Evolutionary conservation across 2,888 invertebrate genomes (phyloP).

Genomic region (Acanthopleura granulata): DNA sequence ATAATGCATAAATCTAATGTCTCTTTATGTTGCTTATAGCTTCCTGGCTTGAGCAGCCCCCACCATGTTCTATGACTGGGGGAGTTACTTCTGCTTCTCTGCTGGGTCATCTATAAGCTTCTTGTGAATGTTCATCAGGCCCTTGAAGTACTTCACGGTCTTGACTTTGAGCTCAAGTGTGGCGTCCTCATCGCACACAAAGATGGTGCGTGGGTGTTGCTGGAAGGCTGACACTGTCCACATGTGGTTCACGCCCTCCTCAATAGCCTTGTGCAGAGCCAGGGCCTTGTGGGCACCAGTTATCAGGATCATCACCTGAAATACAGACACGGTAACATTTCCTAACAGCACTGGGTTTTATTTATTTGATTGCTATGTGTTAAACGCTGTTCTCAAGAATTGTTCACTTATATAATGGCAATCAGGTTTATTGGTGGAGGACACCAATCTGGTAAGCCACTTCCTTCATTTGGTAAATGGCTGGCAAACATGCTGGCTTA

Average conservation of each 20-base stretch:
- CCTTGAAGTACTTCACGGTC: constrained; percentile 98
- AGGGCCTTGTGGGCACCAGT: constrained; percentile 97
- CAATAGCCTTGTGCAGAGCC: constrained; percentile 97
- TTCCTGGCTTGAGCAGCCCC: no score
- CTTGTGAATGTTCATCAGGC: constrained; percentile 69
- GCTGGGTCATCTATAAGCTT: constrained; percentile 55
- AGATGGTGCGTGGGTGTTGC: constrained; percentile 90
- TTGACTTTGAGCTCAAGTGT: constrained; percentile 96
- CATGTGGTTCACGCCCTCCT: constrained; percentile 99
- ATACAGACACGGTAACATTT: not conserved
- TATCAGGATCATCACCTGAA: constrained; percentile 93
- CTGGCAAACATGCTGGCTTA: no score
- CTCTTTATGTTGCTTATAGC: no score
- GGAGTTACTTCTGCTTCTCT: no score
- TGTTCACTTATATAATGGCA: no score
- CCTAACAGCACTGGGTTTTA: not conserved
- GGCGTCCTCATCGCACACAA: constrained; percentile 98
- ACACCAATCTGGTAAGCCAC: no score
- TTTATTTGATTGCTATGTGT: no score
- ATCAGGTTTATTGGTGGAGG: no score
- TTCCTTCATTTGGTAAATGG: no score
- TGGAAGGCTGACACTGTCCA: constrained; percentile 99
- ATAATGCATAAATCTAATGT: no score
- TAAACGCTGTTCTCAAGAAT: no score
- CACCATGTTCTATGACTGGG: no score